A percentile compares a stretch with the other conserved stretches of the same genome.
Conservation (phyloP, 1,140 invertebrate species). For the Drosophila aff. region DNA sequence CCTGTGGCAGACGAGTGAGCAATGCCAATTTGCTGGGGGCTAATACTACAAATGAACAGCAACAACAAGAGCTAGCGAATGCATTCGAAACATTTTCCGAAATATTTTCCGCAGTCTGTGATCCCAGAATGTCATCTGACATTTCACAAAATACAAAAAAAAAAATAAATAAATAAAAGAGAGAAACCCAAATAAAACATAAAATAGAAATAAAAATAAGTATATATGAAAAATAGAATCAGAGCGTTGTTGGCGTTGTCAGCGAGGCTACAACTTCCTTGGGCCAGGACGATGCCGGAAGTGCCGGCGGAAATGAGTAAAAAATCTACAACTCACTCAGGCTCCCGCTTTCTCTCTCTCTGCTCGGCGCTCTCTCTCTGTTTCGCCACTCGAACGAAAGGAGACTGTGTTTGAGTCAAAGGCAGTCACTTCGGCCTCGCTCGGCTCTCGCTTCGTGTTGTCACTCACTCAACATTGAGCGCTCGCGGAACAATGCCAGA, state of each 20-base stretch:
- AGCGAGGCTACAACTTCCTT: slow-evolving; percentile 74
- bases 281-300: slow-evolving; percentile 60
- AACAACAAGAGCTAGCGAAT: slow-evolving; percentile 12
- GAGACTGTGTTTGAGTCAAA: slow-evolving; percentile 33
- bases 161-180: not conserved
- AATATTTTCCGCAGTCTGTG: slow-evolving; percentile 44
- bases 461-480: slow-evolving; percentile 40
- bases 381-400: slow-evolving; percentile 19
- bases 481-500: slow-evolving; percentile 5
- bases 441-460: slow-evolving; percentile 23
- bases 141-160: slow-evolving; percentile 10
- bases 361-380: not conserved
- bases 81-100: slow-evolving; percentile 40
- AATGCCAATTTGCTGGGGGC: slow-evolving; percentile 23
- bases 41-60: not conserved
- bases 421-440: slow-evolving; percentile 9
- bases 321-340: slow-evolving; percentile 43
- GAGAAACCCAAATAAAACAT: slow-evolving; percentile 10
- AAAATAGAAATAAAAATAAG: slow-evolving; percentile 21
- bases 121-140: slow-evolving; percentile 48
- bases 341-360: slow-evolving; percentile 4
- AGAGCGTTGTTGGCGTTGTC: slow-evolving; percentile 40
- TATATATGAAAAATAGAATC: slow-evolving; percentile 27
- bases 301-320: slow-evolving; percentile 73
- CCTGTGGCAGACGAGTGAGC: not conserved